Percentiles rank a stretch among this genome's conserved stretches.
phyloP scores from a whole-genome alignment of 2,113 vertebrate genomes.

The Aspiorhynchus laticeps region DNA sequence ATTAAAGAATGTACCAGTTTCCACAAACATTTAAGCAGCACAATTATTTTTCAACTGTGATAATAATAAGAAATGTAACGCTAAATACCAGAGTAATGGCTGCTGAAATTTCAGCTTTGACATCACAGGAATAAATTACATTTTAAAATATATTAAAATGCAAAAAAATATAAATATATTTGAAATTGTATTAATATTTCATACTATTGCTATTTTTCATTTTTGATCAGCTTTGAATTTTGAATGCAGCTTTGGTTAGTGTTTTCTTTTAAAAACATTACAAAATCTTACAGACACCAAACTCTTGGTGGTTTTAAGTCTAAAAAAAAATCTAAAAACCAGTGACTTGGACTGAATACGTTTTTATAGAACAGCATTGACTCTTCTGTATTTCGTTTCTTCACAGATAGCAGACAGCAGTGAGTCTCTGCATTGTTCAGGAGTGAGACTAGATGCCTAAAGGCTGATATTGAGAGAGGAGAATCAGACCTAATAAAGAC shows the following conservation, averaged over 20 bases:
- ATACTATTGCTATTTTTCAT: background rate
- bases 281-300: background rate
- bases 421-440: constrained; percentile 16
- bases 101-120: background rate
- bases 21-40: background rate
- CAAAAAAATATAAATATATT: no score
- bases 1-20: background rate
- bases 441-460: background rate
- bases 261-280: background rate
- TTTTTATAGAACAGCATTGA: background rate
- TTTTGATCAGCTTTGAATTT: background rate
- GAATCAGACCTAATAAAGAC: constrained; percentile 52
- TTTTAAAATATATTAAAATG: background rate
- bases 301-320: no score
- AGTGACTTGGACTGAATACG: background rate
- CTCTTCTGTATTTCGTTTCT: background rate
- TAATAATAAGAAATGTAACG: background rate
- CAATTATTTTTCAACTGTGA: background rate
- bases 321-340: background rate
- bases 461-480: constrained; percentile 29
- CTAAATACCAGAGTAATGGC: background rate
- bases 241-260: background rate
- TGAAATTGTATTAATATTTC: background rate
- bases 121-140: background rate
- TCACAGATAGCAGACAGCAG: background rate